These are phyloP conservation scores for Catharus bicknelli DNA, from an alignment of 2,113 vertebrate genomes.

Conservation along the genomic window DNA sequence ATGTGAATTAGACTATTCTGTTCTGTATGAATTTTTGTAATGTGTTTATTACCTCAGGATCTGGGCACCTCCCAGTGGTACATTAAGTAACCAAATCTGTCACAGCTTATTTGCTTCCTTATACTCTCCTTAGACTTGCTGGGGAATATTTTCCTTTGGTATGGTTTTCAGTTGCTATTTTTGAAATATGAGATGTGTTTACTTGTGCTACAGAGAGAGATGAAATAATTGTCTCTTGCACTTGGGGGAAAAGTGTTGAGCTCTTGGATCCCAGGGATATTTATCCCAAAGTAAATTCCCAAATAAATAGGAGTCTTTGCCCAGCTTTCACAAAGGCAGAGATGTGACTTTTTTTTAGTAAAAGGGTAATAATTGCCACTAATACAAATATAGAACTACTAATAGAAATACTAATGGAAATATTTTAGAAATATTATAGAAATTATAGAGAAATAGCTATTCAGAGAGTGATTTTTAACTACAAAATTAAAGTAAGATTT, in stretches of 20 bases:
- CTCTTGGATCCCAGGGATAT: not conserved
- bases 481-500: not conserved
- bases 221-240: not conserved
- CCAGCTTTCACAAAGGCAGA: not conserved
- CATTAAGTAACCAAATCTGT: constrained; percentile 17
- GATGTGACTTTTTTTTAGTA: not conserved
- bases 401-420: not conserved
- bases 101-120: not conserved
- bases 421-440: not conserved
- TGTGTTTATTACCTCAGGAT: constrained; percentile 1
- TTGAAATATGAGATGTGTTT: not conserved
- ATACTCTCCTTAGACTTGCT: not conserved
- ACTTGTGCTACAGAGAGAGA: not conserved
- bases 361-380: not conserved
- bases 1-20: not conserved
- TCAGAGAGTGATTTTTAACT: not conserved
- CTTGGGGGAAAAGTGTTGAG: not conserved
- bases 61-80: not conserved
- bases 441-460: not conserved
- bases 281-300: not conserved
- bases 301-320: not conserved
- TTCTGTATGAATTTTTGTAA: constrained; percentile 20
- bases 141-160: constrained; percentile 11
- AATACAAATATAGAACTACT: not conserved
- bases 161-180: not conserved